Evolutionary conservation across 2,797 vertebrate species (phyloP), one percentile per base, ranked within the genome.

Genomic region (Premnoplex brunnescens): DNA sequence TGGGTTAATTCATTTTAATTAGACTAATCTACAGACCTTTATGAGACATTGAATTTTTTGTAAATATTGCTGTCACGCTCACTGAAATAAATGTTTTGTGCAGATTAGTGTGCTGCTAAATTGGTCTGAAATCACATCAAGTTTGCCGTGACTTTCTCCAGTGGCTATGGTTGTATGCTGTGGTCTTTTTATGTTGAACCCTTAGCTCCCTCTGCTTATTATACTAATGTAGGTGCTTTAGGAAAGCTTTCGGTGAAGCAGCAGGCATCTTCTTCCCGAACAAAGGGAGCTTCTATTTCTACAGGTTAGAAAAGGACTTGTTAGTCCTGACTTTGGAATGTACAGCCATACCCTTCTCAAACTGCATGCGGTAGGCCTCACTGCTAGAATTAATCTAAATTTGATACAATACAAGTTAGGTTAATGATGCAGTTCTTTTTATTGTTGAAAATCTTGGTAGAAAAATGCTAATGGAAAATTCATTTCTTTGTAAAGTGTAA

Each of bases 1-100:
- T 86, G 39, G 48, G 36, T 73, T 79, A 84, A 60, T 93, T 94
- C 2, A 46, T 73, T 94, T 87, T 91, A 66, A 89, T 95, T 54
- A 91, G 66, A 26, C 51, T 76, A 54, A 84, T 88, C 62, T 85
- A 84, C 28, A 92, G 82, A 77, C 24, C 54, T 83, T 48, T 23
- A 39, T 46, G 66, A 88, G 67, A 88, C n/a, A 36, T 13, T 67
- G 0, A 6, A 28, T 41, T 92, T 81, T 88, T 71, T 9, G 16
- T 91, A 60, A 80, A 85, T 44, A n/a, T 51, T 86, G 43, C 76
- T 91, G 43, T 95, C 87, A 72, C 0, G 2, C 60, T 94, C 23
- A 19, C 66, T 41, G 51, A 89, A 72, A 67, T 59, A 30, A 91
- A 67, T 60, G 21, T 75, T 84, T 78, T 27, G n/a, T 48, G 21